phyloP scores from a whole-genome alignment of 2,113 vertebrate species.

The Dromaius novaehollandiae region DNA sequence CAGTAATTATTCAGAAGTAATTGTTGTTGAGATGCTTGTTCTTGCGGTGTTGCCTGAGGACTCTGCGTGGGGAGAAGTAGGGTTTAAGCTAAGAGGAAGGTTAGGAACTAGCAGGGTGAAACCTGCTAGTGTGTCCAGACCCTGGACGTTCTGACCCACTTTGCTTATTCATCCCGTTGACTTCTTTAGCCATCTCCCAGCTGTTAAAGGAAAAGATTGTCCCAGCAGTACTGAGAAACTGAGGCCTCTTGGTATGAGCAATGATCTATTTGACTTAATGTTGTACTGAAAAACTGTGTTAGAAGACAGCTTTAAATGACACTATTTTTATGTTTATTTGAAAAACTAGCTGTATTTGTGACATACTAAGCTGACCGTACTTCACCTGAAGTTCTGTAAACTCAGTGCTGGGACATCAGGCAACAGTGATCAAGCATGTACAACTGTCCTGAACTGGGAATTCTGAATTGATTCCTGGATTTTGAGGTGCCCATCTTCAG shows the following conservation, averaged over 20 bases:
- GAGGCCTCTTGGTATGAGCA: not conserved
- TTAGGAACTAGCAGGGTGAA: not conserved
- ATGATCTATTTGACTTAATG: not conserved
- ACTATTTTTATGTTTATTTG: not conserved
- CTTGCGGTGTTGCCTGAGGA: not conserved
- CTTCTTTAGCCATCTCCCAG: not conserved
- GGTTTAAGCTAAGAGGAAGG: not conserved
- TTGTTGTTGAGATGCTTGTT: not conserved
- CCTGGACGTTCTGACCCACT: not conserved
- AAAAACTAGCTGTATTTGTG: not conserved
- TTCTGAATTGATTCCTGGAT: not conserved
- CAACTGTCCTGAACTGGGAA: not conserved
- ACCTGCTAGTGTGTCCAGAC: not conserved
- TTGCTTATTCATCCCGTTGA: not conserved
- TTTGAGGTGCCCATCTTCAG: not conserved
- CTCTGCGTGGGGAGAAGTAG: not conserved
- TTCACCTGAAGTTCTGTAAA: not conserved
- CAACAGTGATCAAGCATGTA: not conserved
- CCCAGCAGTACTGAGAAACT: not conserved
- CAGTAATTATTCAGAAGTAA: not conserved
- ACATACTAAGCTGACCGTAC: not conserved
- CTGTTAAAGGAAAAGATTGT: not conserved
- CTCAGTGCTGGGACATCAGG: rapidly evolving
- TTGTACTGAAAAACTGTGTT: not conserved
- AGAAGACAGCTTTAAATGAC: not conserved